Evolutionary conservation across 2,797 vertebrate genomes (phyloP).

Genomic region (Myiotriccus ornatus): DNA sequence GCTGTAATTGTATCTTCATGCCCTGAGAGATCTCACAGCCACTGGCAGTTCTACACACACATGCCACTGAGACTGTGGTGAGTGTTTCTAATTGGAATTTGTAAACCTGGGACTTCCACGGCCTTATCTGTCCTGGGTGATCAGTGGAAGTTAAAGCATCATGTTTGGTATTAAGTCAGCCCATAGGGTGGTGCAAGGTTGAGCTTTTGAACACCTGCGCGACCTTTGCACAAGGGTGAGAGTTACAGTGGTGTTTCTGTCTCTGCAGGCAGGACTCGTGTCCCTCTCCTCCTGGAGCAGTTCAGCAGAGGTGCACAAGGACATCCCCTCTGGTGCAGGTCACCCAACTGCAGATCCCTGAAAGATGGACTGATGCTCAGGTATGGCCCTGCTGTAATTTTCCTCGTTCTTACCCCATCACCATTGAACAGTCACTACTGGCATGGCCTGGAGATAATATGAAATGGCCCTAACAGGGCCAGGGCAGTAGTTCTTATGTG

Average conservation of each 20-base stretch:
- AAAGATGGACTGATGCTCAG: background rate
- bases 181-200: accelerated
- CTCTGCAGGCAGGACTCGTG: background rate
- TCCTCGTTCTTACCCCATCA: background rate
- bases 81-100: background rate
- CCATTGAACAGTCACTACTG: accelerated
- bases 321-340: accelerated
- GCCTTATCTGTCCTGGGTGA: background rate
- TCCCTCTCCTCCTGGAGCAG: background rate
- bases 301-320: background rate
- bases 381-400: background rate
- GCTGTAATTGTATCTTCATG: background rate
- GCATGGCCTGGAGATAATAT: background rate
- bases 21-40: background rate
- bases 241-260: background rate
- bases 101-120: background rate
- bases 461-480: background rate
- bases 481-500: background rate
- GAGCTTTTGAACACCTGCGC: background rate
- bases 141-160: background rate
- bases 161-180: background rate
- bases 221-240: accelerated
- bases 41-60: background rate
- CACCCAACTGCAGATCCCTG: background rate
- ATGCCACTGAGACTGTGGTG: background rate